Percentiles rank a stretch among this genome's conserved stretches.
Evolutionary conservation across 2,113 vertebrate species (phyloP).

Genomic region (Mus pahari): DNA sequence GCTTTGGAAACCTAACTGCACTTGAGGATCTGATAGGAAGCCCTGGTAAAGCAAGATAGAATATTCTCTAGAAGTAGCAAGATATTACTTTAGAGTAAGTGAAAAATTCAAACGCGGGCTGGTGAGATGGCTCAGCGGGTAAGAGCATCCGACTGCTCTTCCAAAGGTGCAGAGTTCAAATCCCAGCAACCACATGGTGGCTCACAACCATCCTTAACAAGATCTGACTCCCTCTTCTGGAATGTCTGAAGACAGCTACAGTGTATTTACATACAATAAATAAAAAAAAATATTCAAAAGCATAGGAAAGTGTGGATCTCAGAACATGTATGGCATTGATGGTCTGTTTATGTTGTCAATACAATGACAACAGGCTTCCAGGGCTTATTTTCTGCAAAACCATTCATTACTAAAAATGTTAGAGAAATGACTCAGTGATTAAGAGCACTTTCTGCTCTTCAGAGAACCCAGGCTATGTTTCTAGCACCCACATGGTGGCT

Average conservation of each 20-base stretch:
- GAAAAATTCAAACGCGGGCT: background rate
- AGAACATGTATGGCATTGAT: background rate
- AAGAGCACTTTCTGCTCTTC: background rate
- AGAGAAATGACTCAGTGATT: background rate
- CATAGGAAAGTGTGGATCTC: background rate
- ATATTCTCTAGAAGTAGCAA: too few relatives aligned
- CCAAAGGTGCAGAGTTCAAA: too few relatives aligned
- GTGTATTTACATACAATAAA: too few relatives aligned
- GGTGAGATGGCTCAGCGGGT: too few relatives aligned
- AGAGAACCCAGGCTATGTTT: background rate
- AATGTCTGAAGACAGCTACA: too few relatives aligned
- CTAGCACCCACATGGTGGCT: background rate
- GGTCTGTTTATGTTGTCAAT: too few relatives aligned
- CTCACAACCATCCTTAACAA: too few relatives aligned
- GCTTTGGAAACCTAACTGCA: background rate
- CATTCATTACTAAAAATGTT: background rate
- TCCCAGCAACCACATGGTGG: too few relatives aligned
- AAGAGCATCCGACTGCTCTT: too few relatives aligned
- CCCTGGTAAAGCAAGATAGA: accelerated
- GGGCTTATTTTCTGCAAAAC: background rate
- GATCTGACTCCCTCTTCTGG: too few relatives aligned
- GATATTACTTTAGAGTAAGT: background rate
- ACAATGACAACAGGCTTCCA: too few relatives aligned
- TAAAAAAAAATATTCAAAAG: background rate
- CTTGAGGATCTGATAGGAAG: background rate